These are phyloP conservation scores for Apteryx owenii DNA, from an alignment of 2,113 vertebrate genomes.

Conservation along the genomic window DNA sequence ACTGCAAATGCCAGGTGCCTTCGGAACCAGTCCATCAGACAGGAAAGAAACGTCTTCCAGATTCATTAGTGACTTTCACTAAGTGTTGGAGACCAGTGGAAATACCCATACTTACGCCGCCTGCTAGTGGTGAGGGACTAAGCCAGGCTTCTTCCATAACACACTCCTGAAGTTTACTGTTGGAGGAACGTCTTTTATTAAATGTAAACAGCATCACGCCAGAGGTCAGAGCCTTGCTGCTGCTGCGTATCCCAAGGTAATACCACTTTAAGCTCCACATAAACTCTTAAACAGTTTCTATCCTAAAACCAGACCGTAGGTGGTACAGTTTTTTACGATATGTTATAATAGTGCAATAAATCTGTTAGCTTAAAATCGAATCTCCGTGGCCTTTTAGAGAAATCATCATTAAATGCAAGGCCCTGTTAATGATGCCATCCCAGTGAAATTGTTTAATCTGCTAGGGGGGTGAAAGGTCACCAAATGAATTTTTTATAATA, in stretches of 20 bases:
- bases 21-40: background rate
- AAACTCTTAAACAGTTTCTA: slow-evolving; percentile 84
- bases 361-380: slow-evolving; percentile 99
- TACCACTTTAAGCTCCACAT: slow-evolving; percentile 85
- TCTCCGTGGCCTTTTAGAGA: slow-evolving; percentile 99
- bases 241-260: slow-evolving; percentile 81
- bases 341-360: slow-evolving; percentile 99
- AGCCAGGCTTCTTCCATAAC: slow-evolving; percentile 40
- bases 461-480: slow-evolving; percentile 97
- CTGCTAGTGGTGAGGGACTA: background rate
- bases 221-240: slow-evolving; percentile 70
- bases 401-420: slow-evolving; percentile 97
- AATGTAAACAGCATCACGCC: slow-evolving; percentile 77
- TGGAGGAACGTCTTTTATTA: slow-evolving; percentile 74
- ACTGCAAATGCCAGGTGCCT: background rate
- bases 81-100: background rate
- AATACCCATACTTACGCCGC: background rate
- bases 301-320: slow-evolving; percentile 92
- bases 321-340: slow-evolving; percentile 97
- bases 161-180: slow-evolving; percentile 73
- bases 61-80: background rate
- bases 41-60: background rate
- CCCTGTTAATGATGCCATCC: slow-evolving; percentile 95
- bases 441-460: slow-evolving; percentile 98
- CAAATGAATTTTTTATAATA: slow-evolving; percentile 99